These are phyloP conservation scores for Euproctis similis DNA, from an alignment of 2,888 invertebrate species.

Conservation along the genomic window DNA sequence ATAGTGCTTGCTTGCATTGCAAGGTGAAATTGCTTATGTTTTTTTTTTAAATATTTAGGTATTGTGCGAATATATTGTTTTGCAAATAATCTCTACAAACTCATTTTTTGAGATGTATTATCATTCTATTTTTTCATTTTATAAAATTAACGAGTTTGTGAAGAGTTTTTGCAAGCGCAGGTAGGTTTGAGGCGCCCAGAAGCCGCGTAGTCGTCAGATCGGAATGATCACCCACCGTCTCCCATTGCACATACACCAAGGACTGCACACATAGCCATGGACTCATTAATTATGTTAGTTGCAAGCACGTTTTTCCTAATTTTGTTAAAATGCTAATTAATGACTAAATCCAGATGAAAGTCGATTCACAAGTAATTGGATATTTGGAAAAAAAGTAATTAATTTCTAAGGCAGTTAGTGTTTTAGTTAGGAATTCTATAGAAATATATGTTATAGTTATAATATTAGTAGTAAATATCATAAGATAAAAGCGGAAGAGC, in stretches of 20 bases:
- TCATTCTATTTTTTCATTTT: not conserved
- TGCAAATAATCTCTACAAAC: slow-evolving; percentile 12
- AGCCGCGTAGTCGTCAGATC: slow-evolving; percentile 38
- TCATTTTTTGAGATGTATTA: not conserved
- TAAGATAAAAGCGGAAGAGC: slow-evolving; percentile 4
- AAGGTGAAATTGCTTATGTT: no score
- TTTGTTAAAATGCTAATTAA: slow-evolving; percentile 9
- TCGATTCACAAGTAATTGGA: no score
- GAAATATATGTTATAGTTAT: no score
- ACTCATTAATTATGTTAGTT: slow-evolving; percentile 3
- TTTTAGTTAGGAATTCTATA: no score
- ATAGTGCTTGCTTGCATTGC: slow-evolving; percentile 23
- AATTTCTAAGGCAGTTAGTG: no score
- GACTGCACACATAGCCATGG: slow-evolving; percentile 9
- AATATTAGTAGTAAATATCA: slow-evolving; percentile 12
- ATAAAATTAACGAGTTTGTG: slow-evolving; percentile 4
- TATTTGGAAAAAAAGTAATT: no score
- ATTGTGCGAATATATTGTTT: no score
- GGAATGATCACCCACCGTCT: slow-evolving; percentile 46
- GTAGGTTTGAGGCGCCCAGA: slow-evolving; percentile 59
- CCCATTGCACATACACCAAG: slow-evolving; percentile 42
- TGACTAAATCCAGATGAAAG: no score
- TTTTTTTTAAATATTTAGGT: no score
- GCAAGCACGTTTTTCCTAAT: slow-evolving; percentile 7
- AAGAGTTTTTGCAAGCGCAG: slow-evolving; percentile 22